Evolutionary conservation across 2,888 invertebrate genomes (phyloP).

Genomic region (Polydrusus cervinus): DNA sequence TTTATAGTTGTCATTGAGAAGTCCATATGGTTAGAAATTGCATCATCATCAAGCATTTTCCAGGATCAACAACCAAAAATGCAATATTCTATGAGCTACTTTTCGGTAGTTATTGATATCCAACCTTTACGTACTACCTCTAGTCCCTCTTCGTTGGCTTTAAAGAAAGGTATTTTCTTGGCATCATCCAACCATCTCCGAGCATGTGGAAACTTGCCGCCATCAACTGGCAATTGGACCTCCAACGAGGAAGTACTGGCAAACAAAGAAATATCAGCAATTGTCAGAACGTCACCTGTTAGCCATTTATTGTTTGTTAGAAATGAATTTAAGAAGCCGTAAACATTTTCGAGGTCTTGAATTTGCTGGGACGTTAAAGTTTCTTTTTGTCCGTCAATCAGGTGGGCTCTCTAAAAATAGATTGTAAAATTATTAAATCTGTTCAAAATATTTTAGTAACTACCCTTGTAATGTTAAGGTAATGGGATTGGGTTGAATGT

Average conservation of each 20-base stretch:
- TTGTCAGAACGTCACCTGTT: constrained; percentile 33
- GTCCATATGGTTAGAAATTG: too few relatives aligned
- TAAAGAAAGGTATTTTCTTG: constrained; percentile 63
- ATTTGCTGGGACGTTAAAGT: constrained; percentile 46
- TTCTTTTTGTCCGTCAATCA: constrained; percentile 43
- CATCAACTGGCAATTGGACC: constrained; percentile 48
- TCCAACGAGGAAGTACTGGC: constrained; percentile 34
- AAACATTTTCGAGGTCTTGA: constrained; percentile 70
- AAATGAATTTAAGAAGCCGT: constrained; percentile 71
- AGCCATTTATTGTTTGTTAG: constrained; percentile 60
- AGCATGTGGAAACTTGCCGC: constrained; percentile 55
- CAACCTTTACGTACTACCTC: not conserved
- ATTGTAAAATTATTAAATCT: not conserved
- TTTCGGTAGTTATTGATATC: too few relatives aligned
- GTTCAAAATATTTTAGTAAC: too few relatives aligned
- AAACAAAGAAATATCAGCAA: constrained; percentile 47
- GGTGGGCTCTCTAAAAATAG: constrained; percentile 39
- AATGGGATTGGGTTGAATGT: too few relatives aligned
- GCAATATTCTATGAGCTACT: too few relatives aligned
- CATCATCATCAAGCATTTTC: too few relatives aligned
- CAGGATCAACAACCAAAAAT: too few relatives aligned
- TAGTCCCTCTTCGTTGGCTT: constrained; percentile 36
- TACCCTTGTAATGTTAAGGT: too few relatives aligned
- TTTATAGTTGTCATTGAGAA: too few relatives aligned
- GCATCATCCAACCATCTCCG: constrained; percentile 66